phyloP scores from a whole-genome alignment of 2,888 invertebrate species.

The Tachina lurida region DNA sequence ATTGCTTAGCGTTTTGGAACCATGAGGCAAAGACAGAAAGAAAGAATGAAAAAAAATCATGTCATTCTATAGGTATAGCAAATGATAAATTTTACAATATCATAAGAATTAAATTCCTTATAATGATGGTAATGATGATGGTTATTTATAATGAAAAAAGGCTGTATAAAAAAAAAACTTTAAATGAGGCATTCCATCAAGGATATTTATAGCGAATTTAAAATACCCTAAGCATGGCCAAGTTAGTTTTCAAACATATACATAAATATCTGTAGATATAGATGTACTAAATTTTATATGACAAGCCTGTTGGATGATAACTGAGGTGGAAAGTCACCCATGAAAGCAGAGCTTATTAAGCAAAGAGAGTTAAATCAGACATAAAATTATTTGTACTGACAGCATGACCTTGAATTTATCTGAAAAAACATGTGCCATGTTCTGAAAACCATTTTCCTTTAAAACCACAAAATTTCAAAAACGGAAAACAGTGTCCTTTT shows the following conservation, averaged over 20 bases:
- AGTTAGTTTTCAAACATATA: not conserved
- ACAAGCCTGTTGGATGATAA: no score
- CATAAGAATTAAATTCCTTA: slow-evolving; percentile 72
- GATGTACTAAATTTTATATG: no score
- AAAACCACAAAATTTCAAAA: no score
- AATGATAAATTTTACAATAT: slow-evolving; percentile 72
- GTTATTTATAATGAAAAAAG: slow-evolving; percentile 56
- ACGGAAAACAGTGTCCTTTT: no score
- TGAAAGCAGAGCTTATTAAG: no score
- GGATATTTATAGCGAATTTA: slow-evolving; percentile 1
- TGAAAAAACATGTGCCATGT: no score
- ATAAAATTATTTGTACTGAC: no score
- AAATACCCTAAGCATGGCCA: slow-evolving; percentile 6
- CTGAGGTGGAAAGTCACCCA: no score
- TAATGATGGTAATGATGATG: slow-evolving; percentile 68
- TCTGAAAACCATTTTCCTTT: no score
- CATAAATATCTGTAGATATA: not conserved
- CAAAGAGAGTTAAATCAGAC: no score
- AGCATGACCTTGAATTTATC: no score
- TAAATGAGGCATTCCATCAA: not conserved
- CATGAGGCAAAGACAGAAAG: slow-evolving; percentile 27
- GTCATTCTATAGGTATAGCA: slow-evolving; percentile 72
- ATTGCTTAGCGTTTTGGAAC: slow-evolving; percentile 14
- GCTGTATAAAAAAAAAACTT: not conserved
- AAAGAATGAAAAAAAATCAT: slow-evolving; percentile 55